Evolutionary conservation across 2,113 vertebrate genomes (phyloP).

Genomic region (Eptesicus fuscus): DNA sequence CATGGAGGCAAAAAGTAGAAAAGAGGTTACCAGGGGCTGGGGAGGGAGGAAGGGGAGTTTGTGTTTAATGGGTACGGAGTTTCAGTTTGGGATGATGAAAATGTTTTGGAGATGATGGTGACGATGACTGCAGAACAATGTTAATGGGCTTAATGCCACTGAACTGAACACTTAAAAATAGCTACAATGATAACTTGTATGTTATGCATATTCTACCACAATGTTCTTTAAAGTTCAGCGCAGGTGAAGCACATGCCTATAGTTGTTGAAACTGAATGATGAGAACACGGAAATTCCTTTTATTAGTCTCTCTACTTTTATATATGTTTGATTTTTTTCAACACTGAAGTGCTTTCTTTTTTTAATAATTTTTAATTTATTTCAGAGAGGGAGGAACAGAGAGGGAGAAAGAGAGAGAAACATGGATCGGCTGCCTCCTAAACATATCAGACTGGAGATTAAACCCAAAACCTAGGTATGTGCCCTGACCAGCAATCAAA

Average conservation of each 20-base stretch:
- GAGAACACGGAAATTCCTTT: not conserved
- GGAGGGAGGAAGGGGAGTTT: accelerated
- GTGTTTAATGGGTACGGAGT: not conserved
- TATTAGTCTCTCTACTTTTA: no score
- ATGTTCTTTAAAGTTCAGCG: not conserved
- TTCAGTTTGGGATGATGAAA: not conserved
- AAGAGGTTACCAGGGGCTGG: not conserved
- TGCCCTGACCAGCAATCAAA: no score
- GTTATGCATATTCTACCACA: not conserved
- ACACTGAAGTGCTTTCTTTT: not conserved
- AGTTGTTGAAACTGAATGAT: not conserved
- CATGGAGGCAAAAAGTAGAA: not conserved
- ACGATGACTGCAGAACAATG: not conserved
- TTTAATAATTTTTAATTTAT: not conserved
- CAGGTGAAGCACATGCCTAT: not conserved
- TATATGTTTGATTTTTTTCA: not conserved
- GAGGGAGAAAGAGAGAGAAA: not conserved
- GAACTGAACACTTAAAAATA: not conserved
- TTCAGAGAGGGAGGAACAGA: not conserved
- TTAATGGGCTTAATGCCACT: not conserved
- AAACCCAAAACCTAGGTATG: not conserved
- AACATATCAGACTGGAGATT: not conserved
- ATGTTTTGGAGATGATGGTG: not conserved
- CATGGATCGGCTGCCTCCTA: not conserved
- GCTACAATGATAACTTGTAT: not conserved